phyloP scores from a whole-genome alignment of 2,797 vertebrate species.

The Acomys russatus region DNA sequence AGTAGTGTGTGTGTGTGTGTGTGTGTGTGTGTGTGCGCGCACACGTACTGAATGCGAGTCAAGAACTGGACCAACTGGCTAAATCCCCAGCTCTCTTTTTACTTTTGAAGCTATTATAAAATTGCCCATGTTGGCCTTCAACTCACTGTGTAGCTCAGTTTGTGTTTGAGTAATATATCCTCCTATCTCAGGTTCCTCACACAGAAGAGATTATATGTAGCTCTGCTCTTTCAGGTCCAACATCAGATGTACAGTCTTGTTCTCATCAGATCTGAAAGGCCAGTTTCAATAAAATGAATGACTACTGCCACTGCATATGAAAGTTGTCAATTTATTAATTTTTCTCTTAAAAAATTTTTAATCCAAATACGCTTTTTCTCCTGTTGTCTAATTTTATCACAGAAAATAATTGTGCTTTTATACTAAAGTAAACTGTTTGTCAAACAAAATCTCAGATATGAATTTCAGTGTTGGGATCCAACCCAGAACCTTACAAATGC shows the following conservation, averaged over 20 bases:
- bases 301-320: neutral
- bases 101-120: neutral
- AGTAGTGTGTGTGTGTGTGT: neutral
- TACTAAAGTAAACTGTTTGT: constrained; percentile 1
- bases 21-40: neutral
- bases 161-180: neutral
- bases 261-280: neutral
- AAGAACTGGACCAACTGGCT: neutral
- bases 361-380: constrained; percentile 20
- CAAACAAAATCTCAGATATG: neutral
- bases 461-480: neutral
- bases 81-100: neutral
- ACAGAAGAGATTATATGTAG: neutral
- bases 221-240: neutral
- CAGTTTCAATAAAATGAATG: neutral
- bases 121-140: neutral
- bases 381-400: neutral
- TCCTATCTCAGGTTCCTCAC: neutral
- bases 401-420: neutral
- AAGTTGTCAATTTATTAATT: neutral
- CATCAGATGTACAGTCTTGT: neutral
- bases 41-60: neutral
- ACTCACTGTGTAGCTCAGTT: neutral
- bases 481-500: neutral
- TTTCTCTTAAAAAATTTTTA: constrained; percentile 13